Percentiles rank a stretch among this genome's conserved stretches.
These are phyloP conservation scores for Heliconius sara DNA, from an alignment of 2,888 invertebrate species.

Conservation along the genomic window DNA sequence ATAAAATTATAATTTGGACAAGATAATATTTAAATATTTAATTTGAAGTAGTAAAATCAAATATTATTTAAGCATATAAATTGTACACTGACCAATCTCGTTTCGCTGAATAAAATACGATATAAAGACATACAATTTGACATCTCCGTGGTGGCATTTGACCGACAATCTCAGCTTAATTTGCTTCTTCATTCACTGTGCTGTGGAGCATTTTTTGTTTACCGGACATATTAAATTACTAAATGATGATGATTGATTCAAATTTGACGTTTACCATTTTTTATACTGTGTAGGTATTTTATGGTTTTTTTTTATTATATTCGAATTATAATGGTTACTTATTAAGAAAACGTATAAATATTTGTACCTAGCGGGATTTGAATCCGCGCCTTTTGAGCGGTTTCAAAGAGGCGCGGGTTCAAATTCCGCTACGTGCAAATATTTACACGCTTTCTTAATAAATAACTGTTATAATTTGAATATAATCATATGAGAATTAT, in stretches of 20 bases:
- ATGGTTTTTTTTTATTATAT: not conserved
- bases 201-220: slow-evolving; percentile 16
- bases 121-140: slow-evolving; percentile 63
- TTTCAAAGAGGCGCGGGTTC: too few relatives aligned
- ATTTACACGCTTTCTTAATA: too few relatives aligned
- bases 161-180: slow-evolving; percentile 53
- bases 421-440: too few relatives aligned
- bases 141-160: slow-evolving; percentile 58
- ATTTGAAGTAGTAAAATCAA: not conserved
- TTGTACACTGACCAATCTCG: not conserved
- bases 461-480: too few relatives aligned
- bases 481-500: too few relatives aligned
- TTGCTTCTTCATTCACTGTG: slow-evolving; percentile 28
- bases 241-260: slow-evolving; percentile 13
- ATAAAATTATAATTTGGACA: not conserved
- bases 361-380: too few relatives aligned
- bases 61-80: not conserved
- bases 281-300: not conserved
- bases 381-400: too few relatives aligned
- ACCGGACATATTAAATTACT: slow-evolving; percentile 1
- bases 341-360: too few relatives aligned
- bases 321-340: not conserved
- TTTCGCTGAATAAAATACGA: slow-evolving; percentile 62
- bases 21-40: not conserved
- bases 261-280: not conserved